phyloP scores from a whole-genome alignment of 2,113 vertebrate species.

The Thamnophis sirtalis region DNA sequence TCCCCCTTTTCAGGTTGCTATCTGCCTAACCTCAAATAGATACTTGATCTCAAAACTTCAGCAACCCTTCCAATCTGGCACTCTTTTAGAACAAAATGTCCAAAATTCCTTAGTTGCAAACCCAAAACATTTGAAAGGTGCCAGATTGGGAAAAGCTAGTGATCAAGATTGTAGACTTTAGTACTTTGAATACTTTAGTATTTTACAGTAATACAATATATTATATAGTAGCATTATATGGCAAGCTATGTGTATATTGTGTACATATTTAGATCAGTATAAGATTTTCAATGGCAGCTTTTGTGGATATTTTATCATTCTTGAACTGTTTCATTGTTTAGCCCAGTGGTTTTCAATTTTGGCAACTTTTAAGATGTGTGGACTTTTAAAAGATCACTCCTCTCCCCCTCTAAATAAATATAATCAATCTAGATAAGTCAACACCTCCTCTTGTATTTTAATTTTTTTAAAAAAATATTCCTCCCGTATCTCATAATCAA shows the following conservation, averaged over 20 bases:
- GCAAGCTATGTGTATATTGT: not conserved
- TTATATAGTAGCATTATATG: not conserved
- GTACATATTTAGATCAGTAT: not conserved
- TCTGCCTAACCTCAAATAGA: not conserved
- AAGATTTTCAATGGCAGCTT: not conserved
- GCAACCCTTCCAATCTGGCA: not conserved
- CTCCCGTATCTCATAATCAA: not conserved
- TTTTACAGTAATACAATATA: not conserved
- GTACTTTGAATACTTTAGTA: not conserved
- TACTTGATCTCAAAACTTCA: not conserved
- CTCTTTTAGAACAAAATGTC: not conserved
- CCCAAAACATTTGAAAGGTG: not conserved
- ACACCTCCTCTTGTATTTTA: not conserved
- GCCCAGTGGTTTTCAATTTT: not conserved
- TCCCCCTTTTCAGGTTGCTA: not conserved
- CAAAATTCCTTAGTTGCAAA: not conserved
- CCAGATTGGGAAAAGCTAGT: not conserved
- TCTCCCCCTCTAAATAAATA: not conserved
- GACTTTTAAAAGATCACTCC: not conserved
- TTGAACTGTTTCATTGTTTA: not conserved
- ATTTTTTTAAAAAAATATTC: not conserved
- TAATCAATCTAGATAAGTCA: not conserved
- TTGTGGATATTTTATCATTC: not conserved
- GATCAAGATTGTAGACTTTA: not conserved
- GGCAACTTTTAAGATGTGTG: not conserved